These are phyloP conservation scores for Protonibea diacanthus DNA, from an alignment of 2,797 vertebrate species.

Conservation along the genomic window DNA sequence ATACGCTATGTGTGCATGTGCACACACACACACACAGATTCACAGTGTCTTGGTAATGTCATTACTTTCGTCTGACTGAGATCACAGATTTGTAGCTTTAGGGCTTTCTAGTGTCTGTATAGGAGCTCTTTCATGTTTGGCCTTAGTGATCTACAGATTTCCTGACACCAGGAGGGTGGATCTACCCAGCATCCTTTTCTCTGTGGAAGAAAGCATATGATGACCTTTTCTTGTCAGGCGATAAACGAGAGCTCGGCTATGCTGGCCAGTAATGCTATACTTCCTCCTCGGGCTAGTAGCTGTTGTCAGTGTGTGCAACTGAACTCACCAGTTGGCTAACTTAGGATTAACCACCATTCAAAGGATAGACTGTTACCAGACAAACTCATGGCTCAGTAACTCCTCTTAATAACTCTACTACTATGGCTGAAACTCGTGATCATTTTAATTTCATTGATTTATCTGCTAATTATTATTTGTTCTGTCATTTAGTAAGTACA, in stretches of 20 bases:
- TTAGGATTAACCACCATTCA: slow-evolving; percentile 25
- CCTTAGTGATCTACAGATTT: slow-evolving; percentile 48
- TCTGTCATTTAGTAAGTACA: not conserved
- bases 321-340: slow-evolving; percentile 24
- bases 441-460: not conserved
- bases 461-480: not conserved
- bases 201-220: slow-evolving; percentile 25
- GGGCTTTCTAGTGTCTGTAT: slow-evolving; percentile 49
- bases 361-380: slow-evolving; percentile 5
- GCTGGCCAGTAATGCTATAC: slow-evolving; percentile 24
- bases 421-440: not conserved
- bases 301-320: slow-evolving; percentile 19
- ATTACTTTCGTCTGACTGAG: slow-evolving; percentile 47
- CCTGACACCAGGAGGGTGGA: slow-evolving; percentile 45
- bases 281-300: slow-evolving; percentile 19
- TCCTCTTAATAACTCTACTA: not conserved
- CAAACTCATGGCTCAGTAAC: not conserved
- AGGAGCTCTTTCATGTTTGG: slow-evolving; percentile 63
- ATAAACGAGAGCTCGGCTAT: slow-evolving; percentile 17
- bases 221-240: slow-evolving; percentile 15
- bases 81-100: slow-evolving; percentile 51
- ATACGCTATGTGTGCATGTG: not conserved
- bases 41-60: slow-evolving; percentile 48
- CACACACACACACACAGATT: not conserved
- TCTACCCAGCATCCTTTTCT: slow-evolving; percentile 49